Evolutionary conservation across 2,113 vertebrate genomes (phyloP).

Genomic region (Platysteira castanea): DNA sequence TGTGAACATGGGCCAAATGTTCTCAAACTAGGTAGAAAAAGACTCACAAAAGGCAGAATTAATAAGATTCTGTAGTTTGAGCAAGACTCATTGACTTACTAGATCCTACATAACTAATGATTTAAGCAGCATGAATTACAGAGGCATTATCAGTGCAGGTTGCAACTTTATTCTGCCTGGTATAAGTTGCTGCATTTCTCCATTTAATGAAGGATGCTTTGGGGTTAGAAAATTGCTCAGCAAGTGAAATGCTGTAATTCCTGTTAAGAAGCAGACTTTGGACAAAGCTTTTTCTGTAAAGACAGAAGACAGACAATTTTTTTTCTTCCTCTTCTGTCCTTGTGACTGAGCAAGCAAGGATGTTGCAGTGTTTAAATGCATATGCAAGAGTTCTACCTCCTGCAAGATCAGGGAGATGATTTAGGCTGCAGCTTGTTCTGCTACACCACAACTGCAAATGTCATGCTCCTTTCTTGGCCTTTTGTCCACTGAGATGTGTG

Average conservation of each 20-base stretch:
- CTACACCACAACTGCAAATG: neutral
- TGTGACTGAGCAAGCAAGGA: neutral
- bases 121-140: neutral
- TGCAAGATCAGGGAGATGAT: neutral
- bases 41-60: neutral
- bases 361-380: neutral
- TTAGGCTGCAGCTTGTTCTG: neutral
- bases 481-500: neutral
- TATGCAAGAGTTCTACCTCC: neutral
- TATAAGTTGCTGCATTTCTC: neutral
- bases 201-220: neutral
- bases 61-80: neutral
- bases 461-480: neutral
- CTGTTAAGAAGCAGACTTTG: neutral
- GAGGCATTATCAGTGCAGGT: neutral
- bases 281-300: neutral
- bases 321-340: neutral
- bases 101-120: neutral
- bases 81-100: neutral
- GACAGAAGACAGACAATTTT: neutral
- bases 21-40: neutral
- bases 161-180: neutral
- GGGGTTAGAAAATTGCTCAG: neutral
- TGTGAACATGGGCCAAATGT: neutral
- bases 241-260: neutral